A percentile compares a stretch with the other conserved stretches of the same genome.
Conservation (phyloP, 2,888 invertebrate species). For the Drosophila merina region DNA sequence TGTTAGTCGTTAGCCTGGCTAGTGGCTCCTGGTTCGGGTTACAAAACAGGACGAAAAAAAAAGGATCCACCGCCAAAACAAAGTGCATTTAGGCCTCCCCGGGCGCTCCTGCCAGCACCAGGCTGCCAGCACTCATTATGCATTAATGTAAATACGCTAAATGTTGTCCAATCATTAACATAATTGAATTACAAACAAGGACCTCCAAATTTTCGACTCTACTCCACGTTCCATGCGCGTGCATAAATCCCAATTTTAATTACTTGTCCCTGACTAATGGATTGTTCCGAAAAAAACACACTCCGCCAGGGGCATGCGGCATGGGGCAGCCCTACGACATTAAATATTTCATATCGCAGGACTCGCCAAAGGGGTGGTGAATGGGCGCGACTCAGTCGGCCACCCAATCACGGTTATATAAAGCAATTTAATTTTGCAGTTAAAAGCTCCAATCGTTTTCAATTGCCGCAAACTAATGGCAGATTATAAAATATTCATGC, state of each 20-base stretch:
- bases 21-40: conserved; percentile 26
- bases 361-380: neutral
- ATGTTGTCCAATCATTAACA: conserved; percentile 84
- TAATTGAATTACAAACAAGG: conserved; percentile 83
- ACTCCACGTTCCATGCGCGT: conserved; percentile 53
- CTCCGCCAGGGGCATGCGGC: neutral
- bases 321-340: conserved; percentile 32
- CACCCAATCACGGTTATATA: conserved; percentile 42
- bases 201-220: conserved; percentile 47
- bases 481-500: conserved; percentile 78
- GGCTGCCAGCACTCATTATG: conserved; percentile 78
- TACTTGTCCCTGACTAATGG: conserved; percentile 73
- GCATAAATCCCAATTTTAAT: conserved; percentile 78
- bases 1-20: conserved; percentile 22
- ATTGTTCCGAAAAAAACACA: conserved; percentile 56
- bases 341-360: conserved; percentile 59
- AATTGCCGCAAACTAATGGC: conserved; percentile 80
- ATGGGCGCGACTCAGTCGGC: conserved; percentile 1
- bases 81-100: conserved; percentile 57
- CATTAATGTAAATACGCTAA: conserved; percentile 84
- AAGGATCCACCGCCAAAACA: conserved; percentile 55
- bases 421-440: conserved; percentile 77
- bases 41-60: conserved; percentile 62
- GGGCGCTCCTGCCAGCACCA: neutral
- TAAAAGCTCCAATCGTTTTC: conserved; percentile 80